Evolutionary conservation across 1,140 invertebrate genomes (phyloP).

Genomic region (Linepithema humile): DNA sequence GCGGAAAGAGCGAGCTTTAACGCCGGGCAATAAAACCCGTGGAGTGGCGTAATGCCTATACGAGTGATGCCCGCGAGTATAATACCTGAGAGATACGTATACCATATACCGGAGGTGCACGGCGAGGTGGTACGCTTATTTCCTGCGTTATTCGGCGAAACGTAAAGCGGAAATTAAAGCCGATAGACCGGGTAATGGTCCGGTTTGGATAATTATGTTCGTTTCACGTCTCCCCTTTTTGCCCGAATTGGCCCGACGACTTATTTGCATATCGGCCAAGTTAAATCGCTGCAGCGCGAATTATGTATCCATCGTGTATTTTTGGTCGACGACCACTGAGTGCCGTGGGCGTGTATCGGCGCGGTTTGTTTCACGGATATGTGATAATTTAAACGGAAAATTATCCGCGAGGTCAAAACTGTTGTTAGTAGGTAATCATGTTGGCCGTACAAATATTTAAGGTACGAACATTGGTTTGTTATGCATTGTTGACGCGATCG

Average conservation of each 20-base stretch:
- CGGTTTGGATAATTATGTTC: conserved; percentile 42
- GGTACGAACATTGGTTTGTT: not conserved
- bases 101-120: not conserved
- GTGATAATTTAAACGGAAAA: conserved; percentile 18
- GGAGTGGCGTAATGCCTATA: conserved; percentile 65
- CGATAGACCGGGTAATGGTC: conserved; percentile 45
- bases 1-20: conserved; percentile 60
- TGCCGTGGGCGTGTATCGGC: not conserved
- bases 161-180: conserved; percentile 55
- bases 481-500: not conserved
- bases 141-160: conserved; percentile 54
- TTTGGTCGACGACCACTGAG: not conserved
- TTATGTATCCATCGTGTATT: not conserved
- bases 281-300: conserved; percentile 1
- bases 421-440: not conserved
- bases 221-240: not conserved
- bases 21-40: conserved; percentile 67
- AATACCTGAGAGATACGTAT: conserved; percentile 54
- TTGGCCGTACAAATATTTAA: conserved; percentile 12
- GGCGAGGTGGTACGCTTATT: conserved; percentile 42
- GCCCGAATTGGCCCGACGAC: not conserved
- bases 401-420: not conserved
- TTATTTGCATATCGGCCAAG: conserved; percentile 23
- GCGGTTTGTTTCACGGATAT: not conserved
- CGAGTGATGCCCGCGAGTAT: conserved; percentile 41